These are phyloP conservation scores for Echinometra lucunter DNA, from an alignment of 53 echinoderm and acorn worm species.

Conservation along the genomic window DNA sequence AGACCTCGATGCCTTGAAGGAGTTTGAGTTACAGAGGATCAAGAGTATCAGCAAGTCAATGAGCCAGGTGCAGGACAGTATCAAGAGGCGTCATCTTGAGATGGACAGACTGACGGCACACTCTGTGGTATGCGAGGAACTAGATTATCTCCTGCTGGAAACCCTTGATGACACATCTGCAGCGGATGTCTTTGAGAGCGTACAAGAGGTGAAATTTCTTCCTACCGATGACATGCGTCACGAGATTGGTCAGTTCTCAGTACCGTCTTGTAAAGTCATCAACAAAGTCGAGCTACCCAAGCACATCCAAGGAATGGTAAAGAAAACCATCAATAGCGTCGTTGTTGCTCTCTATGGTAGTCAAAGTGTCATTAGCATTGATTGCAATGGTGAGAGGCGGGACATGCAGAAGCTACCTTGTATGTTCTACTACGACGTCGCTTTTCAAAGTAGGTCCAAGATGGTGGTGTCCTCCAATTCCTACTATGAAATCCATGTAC, in stretches of 20 bases:
- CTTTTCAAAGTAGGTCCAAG: slow-evolving; percentile 4
- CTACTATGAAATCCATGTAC: neutral
- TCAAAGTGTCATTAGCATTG: neutral
- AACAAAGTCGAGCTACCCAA: neutral
- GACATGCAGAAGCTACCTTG: neutral
- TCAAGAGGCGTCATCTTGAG: neutral
- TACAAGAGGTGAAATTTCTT: neutral
- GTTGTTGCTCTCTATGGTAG: neutral
- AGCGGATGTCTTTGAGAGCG: neutral
- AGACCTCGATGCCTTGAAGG: slow-evolving; percentile 5
- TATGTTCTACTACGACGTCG: neutral
- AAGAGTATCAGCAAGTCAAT: neutral
- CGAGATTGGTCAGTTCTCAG: neutral
- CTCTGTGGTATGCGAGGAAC: neutral
- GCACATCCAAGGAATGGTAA: neutral
- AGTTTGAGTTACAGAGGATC: neutral
- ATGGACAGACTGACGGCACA: neutral
- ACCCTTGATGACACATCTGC: neutral
- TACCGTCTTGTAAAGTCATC: neutral
- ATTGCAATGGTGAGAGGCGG: neutral
- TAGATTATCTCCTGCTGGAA: neutral
- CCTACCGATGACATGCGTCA: neutral
- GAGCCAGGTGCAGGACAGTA: neutral
- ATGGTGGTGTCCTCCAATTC: neutral
- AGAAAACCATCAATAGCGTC: neutral